Evolutionary conservation across 2,113 vertebrate genomes (phyloP), one percentile per base, ranked within the genome.

Genomic region (Platysternon megacephalum): DNA sequence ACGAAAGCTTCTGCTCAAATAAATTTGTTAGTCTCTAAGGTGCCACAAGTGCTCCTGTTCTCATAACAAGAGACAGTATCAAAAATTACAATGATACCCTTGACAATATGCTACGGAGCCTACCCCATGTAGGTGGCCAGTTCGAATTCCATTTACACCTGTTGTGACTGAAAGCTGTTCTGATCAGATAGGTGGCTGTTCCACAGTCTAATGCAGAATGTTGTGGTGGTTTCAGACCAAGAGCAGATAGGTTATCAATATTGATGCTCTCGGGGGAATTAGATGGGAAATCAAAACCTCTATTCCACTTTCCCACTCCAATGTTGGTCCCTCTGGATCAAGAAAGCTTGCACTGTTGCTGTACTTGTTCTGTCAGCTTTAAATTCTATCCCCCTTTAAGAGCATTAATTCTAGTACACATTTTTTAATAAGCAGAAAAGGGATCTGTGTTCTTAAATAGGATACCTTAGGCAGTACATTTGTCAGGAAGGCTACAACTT

Each of bases 161-260:
- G 1, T 21, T 32, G n/a, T 24, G 29, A n/a, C 16, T 19, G 16
- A 79, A 35, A 55, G 46, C 72, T 11, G 1, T 39, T 84, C 52
- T 56, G 14, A 48, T 68, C 35, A 68, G 17, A 68, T 21, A 68
- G 4, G 8, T n/a, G 65, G n/a, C 4, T 21, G 65, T n/a, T 68
- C 17, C 58, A 65, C 14, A 14, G 32, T 32, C 32, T 35, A 65
- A 65, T 65, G 13, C 58, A 65, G 19, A 2, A 12, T 46, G 53
- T 53, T 24, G 21, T 26, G 11, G 51, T 68, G 17, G 35, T 0
- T 2, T 26, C 53, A 81, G 7, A 6, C 19, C 65, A 39, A 35
- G 19, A n/a, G 32, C 35, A 11, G 65, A 19, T n/a, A 61, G 12
- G 17, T n/a, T 68, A 21, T 68, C 65, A 68, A 68, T 68, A 68